Evolutionary conservation across 2,797 vertebrate species (phyloP).

Genomic region (Chelmon rostratus): DNA sequence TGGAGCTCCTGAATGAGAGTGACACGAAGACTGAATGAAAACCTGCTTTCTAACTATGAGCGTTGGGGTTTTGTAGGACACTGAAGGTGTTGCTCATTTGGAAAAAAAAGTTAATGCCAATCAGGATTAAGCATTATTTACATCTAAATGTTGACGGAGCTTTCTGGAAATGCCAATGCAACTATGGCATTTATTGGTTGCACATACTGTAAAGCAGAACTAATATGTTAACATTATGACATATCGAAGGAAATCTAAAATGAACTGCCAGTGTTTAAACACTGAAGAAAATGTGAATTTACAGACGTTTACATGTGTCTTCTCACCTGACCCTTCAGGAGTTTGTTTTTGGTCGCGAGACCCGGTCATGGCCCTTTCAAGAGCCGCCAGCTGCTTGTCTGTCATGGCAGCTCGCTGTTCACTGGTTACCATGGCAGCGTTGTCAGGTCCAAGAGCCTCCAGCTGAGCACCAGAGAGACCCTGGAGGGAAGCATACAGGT

Average conservation of each 20-base stretch:
- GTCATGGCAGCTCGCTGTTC: conserved; percentile 64
- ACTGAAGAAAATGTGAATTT: neutral
- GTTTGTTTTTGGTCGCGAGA: neutral
- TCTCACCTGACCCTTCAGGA: conserved; percentile 30
- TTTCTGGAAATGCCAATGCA: neutral
- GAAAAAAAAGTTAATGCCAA: too few relatives aligned
- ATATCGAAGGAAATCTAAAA: too few relatives aligned
- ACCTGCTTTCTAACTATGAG: neutral
- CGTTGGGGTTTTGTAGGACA: too few relatives aligned
- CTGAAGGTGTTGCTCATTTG: neutral
- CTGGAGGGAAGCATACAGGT: conserved; percentile 53
- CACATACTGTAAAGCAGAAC: neutral
- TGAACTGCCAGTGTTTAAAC: too few relatives aligned
- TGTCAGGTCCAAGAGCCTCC: conserved; percentile 79
- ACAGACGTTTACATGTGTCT: neutral
- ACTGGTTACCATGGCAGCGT: conserved; percentile 73
- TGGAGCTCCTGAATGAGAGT: conserved; percentile 69
- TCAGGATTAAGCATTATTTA: neutral
- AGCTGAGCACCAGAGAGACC: conserved; percentile 74
- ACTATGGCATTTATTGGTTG: neutral
- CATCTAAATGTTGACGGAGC: neutral
- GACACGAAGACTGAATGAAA: neutral
- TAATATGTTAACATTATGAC: too few relatives aligned
- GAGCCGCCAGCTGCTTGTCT: conserved; percentile 46
- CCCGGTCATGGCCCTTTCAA: conserved; percentile 51